Evolutionary conservation across 2,113 vertebrate genomes (phyloP), one percentile per base, ranked within the genome.

Genomic region (Furnarius figulus): DNA sequence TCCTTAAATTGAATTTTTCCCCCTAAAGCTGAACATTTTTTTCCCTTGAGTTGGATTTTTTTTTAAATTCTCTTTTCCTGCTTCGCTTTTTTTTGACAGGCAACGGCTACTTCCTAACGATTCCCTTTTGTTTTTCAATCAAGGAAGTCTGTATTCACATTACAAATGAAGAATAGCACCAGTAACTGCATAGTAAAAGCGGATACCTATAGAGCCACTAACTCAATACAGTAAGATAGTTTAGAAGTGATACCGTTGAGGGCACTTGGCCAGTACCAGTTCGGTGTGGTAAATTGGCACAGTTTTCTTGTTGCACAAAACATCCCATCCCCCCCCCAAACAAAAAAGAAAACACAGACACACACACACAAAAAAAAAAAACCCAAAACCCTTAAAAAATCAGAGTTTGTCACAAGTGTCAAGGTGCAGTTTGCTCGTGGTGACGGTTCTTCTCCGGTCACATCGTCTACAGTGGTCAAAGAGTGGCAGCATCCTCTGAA

Each of bases 121-220:
- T 98, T 98, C 97, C 97, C 96, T 97, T 98, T 89, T 77, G 13
- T 56, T 84, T 93, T 70, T 83, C 42, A 68, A 97, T 97, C 97
- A 97, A 98, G 98, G 98, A 98, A 98, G 98, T 98, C 97, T 97
- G 97, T 98, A 98, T 99, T 99, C 99, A 99, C 99, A 99, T 99
- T 99, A 99, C 97, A 97, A 98, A 96, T 92, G 72, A 97, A 97
- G 98, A 98, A 98, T 99, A 99, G 99, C 99, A 99, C 99, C 99
- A 99, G 97, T 98, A 98, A 98, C 97, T 98, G 98, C 98, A 97
- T 98, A 98, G 96, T 98, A 98, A 97, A 98, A 97, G 98, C 97
- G 97, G 98, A 98, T 98, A 98, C 97, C 97, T 97, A 97, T 97
- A 95, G 53, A 98, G 98, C 93, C 96, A 96, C 98, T 98, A 98